Percentiles rank a stretch among this genome's conserved stretches.
Conservation (phyloP, 2,113 vertebrate species). For the Pygoscelis antarcticus region DNA sequence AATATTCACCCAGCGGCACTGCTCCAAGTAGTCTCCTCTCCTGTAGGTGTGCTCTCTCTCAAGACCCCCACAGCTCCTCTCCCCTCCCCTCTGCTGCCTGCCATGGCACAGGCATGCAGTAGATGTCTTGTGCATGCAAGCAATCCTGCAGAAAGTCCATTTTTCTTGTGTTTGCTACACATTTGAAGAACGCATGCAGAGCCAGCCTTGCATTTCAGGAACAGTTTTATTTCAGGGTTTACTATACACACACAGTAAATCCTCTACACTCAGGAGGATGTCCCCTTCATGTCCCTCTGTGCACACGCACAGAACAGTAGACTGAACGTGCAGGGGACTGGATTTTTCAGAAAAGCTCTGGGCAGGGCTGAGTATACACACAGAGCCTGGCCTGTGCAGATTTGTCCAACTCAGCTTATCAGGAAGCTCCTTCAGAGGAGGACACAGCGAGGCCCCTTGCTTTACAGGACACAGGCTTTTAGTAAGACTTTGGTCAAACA, state of each 20-base stretch:
- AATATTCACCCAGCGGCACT: not conserved
- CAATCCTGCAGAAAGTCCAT: not conserved
- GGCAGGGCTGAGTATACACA: not conserved
- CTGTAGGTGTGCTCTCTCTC: not conserved
- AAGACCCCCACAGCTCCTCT: not conserved
- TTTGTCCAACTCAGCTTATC: not conserved
- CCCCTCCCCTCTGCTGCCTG: not conserved
- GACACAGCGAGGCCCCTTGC: not conserved
- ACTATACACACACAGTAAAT: not conserved
- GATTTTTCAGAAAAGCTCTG: not conserved
- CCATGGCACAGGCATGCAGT: not conserved
- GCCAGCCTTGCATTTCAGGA: not conserved
- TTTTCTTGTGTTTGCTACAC: not conserved
- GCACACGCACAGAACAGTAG: not conserved
- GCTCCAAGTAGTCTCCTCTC: not conserved
- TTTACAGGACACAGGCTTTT: not conserved
- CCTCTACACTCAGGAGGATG: not conserved
- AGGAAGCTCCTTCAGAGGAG: not conserved
- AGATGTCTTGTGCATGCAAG: not conserved
- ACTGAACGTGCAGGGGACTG: fast-evolving
- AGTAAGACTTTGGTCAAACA: not conserved
- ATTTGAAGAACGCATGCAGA: not conserved
- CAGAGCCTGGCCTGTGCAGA: not conserved
- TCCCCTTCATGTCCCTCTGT: not conserved
- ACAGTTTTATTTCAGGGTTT: not conserved